phyloP scores from a whole-genome alignment of 2,888 invertebrate species.

The Plagiodera versicolora region DNA sequence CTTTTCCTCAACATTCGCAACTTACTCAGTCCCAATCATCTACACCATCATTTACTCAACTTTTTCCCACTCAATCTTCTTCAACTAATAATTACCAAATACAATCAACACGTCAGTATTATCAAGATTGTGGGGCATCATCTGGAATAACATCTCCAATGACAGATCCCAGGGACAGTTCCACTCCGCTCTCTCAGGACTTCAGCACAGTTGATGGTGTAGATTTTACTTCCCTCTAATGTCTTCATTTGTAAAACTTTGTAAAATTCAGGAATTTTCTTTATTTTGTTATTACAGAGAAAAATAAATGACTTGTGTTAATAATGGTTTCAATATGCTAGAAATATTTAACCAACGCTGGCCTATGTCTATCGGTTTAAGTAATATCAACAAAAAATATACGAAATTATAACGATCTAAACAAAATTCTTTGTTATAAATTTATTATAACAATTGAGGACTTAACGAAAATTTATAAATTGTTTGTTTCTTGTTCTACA shows the following conservation, averaged over 20 bases:
- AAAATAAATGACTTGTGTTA: conserved; percentile 15
- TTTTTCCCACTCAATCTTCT: conserved; percentile 15
- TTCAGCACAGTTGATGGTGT: background rate
- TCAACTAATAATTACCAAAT: conserved; percentile 10
- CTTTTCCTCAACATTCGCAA: conserved; percentile 13
- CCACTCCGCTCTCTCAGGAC: conserved; percentile 7
- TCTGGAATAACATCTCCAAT: conserved; percentile 7
- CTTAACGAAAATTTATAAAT: conserved; percentile 12
- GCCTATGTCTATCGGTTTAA: conserved; percentile 9
- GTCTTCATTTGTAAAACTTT: conserved; percentile 12
- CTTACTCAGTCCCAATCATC: conserved; percentile 15
- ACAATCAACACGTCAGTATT: conserved; percentile 7
- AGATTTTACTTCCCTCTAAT: conserved; percentile 11
- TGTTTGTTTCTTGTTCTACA: conserved; percentile 13
- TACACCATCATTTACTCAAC: conserved; percentile 9
- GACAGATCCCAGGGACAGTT: conserved; percentile 3
- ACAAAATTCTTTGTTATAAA: conserved; percentile 12
- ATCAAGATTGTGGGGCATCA: conserved; percentile 6
- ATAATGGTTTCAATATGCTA: conserved; percentile 12
- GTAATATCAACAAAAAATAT: conserved; percentile 8
- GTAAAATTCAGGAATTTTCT: conserved; percentile 13
- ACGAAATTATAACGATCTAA: conserved; percentile 7
- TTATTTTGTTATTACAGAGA: conserved; percentile 14
- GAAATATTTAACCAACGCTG: conserved; percentile 4
- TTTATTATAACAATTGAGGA: conserved; percentile 14